A percentile compares a stretch with the other conserved stretches of the same genome.
Conservation (phyloP, 2,113 vertebrate species). For the Acanthisitta chloris region DNA sequence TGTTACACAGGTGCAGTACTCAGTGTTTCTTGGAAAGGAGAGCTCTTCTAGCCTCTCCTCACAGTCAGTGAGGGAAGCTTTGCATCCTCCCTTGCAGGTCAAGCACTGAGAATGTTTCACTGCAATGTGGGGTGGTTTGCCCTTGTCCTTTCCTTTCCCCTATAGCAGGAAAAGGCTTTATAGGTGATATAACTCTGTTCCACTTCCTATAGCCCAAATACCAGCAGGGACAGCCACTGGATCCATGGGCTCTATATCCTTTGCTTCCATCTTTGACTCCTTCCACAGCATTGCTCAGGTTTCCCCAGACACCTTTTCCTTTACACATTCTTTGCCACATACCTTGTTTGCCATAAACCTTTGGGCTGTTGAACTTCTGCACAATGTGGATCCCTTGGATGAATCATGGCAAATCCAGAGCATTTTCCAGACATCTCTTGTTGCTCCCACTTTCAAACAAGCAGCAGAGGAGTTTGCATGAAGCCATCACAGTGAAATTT, state of each 20-base stretch:
- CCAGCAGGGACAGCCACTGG: background rate
- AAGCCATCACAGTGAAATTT: background rate
- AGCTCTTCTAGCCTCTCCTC: background rate
- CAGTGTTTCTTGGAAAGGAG: background rate
- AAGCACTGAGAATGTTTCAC: background rate
- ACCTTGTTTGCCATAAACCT: background rate
- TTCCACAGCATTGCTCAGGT: background rate
- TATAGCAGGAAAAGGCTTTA: background rate
- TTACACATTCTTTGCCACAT: background rate
- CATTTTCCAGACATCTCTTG: background rate
- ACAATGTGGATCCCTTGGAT: background rate
- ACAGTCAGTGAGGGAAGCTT: background rate
- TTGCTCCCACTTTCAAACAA: background rate
- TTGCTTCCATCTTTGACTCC: background rate
- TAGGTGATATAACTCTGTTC: background rate
- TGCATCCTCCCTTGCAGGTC: background rate
- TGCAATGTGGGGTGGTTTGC: fast-evolving
- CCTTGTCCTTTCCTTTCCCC: background rate
- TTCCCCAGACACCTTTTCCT: background rate
- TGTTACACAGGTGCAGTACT: background rate
- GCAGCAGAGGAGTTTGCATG: background rate
- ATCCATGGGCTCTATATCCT: background rate
- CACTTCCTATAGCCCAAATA: background rate
- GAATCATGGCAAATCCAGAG: background rate
- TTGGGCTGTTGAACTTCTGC: background rate